Evolutionary conservation across 1,140 invertebrate genomes (phyloP).

Genomic region (Eriocheir sinensis): DNA sequence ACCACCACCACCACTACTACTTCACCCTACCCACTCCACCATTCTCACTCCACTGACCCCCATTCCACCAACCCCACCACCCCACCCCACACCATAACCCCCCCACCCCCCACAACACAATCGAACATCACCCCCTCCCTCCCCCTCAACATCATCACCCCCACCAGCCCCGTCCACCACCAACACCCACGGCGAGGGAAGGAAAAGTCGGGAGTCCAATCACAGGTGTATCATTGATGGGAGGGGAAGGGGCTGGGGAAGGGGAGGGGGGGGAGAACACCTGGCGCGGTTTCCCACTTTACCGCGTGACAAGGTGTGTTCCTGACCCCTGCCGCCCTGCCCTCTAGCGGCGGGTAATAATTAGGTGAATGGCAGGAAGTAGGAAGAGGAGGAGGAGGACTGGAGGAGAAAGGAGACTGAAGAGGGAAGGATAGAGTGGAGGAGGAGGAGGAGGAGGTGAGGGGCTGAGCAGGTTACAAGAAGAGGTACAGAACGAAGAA

Average conservation of each 20-base stretch:
- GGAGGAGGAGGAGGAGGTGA: too few species aligned
- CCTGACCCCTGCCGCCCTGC: conserved; percentile 46
- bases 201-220: neutral
- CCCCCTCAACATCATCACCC: too few species aligned
- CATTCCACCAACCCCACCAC: too few species aligned
- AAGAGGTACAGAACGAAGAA: too few species aligned
- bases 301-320: neutral
- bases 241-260: too few species aligned
- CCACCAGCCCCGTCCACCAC: too few species aligned
- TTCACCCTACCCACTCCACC: neutral
- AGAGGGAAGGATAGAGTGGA: neutral
- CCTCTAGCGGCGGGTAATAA: conserved; percentile 41
- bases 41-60: neutral
- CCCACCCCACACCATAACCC: neutral
- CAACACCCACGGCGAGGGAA: neutral
- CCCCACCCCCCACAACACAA: neutral
- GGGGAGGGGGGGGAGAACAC: neutral
- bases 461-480: too few species aligned
- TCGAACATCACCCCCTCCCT: neutral
- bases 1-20: too few species aligned
- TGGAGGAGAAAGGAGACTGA: neutral
- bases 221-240: neutral
- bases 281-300: conserved; percentile 37
- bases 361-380: conserved; percentile 43
- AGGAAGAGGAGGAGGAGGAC: neutral